These are phyloP conservation scores for Monochamus alternatus DNA, from an alignment of 2,888 invertebrate genomes.

Conservation along the genomic window DNA sequence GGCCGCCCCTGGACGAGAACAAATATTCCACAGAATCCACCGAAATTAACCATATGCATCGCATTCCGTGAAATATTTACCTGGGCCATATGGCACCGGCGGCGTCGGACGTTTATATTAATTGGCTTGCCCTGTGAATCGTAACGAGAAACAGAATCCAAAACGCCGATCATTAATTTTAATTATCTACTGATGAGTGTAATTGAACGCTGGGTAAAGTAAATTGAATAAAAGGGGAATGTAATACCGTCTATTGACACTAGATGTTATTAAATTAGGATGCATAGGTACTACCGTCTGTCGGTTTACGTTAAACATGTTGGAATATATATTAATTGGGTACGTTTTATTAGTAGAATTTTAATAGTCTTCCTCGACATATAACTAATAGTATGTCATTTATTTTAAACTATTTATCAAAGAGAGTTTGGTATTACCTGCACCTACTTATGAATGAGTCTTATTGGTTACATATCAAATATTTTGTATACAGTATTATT, in stretches of 20 bases:
- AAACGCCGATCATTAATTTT: constrained; percentile 38
- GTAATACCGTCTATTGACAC: background rate
- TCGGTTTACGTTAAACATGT: no score
- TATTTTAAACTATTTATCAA: no score
- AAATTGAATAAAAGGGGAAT: constrained; percentile 9
- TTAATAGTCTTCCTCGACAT: no score
- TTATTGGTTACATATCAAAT: no score
- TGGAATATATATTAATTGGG: no score
- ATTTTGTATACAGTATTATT: no score
- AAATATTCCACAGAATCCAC: constrained; percentile 4
- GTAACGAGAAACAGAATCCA: constrained; percentile 38
- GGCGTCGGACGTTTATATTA: background rate
- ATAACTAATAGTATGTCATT: no score
- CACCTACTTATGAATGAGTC: no score
- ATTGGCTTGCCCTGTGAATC: constrained; percentile 17
- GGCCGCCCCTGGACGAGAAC: background rate
- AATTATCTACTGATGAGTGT: constrained; percentile 33
- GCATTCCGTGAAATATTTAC: constrained; percentile 16
- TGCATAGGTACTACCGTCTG: background rate
- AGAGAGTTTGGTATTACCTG: no score
- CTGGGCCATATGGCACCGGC: constrained; percentile 27
- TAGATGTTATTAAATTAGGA: background rate
- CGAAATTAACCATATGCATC: constrained; percentile 3
- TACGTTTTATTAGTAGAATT: no score
- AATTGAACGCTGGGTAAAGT: constrained; percentile 31